phyloP scores from a whole-genome alignment of 2,113 vertebrate genomes.

The Tyrannus savana region DNA sequence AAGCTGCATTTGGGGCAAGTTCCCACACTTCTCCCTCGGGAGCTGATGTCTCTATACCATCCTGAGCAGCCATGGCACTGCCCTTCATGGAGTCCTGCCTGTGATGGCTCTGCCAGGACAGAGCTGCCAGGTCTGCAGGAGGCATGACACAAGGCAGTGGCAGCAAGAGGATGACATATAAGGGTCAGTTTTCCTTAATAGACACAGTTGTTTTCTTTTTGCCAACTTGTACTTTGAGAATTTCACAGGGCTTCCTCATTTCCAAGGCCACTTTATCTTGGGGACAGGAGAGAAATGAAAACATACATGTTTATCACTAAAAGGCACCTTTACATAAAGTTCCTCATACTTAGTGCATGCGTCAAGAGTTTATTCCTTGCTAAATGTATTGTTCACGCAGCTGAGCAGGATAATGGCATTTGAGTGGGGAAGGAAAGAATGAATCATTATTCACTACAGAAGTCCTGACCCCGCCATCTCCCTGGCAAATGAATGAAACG shows the following conservation, averaged over 20 bases:
- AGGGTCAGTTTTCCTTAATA: not conserved
- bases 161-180: accelerated
- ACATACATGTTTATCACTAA: not conserved
- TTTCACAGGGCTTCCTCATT: not conserved
- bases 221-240: not conserved
- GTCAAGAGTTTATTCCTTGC: not conserved
- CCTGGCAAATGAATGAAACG: not conserved
- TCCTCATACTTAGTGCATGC: not conserved
- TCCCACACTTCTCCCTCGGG: not conserved
- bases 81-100: not conserved
- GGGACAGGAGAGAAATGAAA: not conserved
- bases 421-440: not conserved
- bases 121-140: not conserved
- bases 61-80: accelerated
- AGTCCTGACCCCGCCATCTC: constrained; percentile 53
- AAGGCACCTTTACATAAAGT: not conserved
- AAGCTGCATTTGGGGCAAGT: not conserved
- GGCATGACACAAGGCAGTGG: not conserved
- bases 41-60: not conserved
- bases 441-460: constrained; percentile 47
- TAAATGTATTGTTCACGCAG: not conserved
- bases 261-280: not conserved
- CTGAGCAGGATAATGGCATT: not conserved
- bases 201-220: not conserved
- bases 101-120: not conserved